Evolutionary conservation across 2,888 invertebrate species (phyloP).

Genomic region (Horisme vitalbata): DNA sequence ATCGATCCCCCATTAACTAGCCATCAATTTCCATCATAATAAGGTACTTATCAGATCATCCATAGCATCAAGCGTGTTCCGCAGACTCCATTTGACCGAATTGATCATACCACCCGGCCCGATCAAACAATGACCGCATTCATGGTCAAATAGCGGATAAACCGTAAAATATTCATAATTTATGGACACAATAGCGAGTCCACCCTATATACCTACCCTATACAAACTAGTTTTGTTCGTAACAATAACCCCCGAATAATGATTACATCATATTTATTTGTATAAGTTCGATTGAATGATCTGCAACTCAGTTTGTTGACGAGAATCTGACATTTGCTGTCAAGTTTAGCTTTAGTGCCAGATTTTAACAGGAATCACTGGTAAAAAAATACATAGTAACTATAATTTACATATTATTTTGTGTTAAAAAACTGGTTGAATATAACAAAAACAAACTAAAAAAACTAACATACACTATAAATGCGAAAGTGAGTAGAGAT

Average conservation of each 20-base stretch:
- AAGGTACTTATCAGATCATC: neutral
- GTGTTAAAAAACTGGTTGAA: no score
- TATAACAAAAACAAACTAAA: no score
- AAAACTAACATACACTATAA: no score
- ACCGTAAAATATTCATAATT: slow-evolving; percentile 71
- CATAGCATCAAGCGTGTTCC: slow-evolving; percentile 11
- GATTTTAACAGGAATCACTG: no score
- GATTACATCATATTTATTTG: slow-evolving; percentile 26
- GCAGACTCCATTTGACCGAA: slow-evolving; percentile 51
- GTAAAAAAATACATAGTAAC: no score
- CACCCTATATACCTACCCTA: slow-evolving; percentile 34
- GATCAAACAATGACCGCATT: slow-evolving; percentile 59
- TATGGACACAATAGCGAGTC: slow-evolving; percentile 49
- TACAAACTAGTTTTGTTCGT: slow-evolving; percentile 40
- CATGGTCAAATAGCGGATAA: slow-evolving; percentile 52
- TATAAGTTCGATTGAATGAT: slow-evolving; percentile 10
- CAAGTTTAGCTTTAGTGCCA: no score
- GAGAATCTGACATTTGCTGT: slow-evolving; percentile 13
- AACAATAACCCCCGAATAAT: slow-evolving; percentile 27
- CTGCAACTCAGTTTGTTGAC: slow-evolving; percentile 16
- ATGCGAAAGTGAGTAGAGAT: no score
- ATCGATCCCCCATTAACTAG: neutral
- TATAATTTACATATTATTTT: no score
- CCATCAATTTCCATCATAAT: neutral
- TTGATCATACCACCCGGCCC: slow-evolving; percentile 38